Conservation (phyloP, 2,113 vertebrate species). For the Sitta europaea region DNA sequence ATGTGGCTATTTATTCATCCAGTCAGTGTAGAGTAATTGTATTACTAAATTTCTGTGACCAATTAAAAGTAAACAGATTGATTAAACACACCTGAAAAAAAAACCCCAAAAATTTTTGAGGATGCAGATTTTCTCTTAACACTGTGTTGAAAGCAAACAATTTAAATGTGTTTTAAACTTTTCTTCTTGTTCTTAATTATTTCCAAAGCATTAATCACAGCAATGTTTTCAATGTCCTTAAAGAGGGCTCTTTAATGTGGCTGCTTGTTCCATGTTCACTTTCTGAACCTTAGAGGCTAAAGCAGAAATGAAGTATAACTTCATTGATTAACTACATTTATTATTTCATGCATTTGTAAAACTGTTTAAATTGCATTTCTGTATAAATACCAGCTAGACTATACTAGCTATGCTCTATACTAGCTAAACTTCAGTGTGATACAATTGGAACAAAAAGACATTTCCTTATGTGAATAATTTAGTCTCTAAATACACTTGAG, state of each 20-base stretch:
- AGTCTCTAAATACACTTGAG: neutral
- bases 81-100: neutral
- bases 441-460: neutral
- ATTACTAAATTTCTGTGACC: neutral
- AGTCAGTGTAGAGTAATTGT: neutral
- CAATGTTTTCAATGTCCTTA: neutral
- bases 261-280: neutral
- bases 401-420: neutral
- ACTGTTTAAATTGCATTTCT: neutral
- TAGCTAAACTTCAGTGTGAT: neutral
- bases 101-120: neutral
- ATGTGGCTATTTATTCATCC: neutral
- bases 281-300: neutral
- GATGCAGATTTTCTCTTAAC: neutral
- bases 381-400: neutral
- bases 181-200: neutral
- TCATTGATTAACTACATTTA: neutral
- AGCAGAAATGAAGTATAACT: neutral
- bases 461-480: constrained; percentile 35
- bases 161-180: neutral
- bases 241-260: neutral
- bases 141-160: neutral
- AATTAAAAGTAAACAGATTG: constrained; percentile 9
- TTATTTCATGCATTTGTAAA: neutral
- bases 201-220: neutral